Conservation (phyloP, 1,140 invertebrate species). For the Sweltsa coloradensis region DNA sequence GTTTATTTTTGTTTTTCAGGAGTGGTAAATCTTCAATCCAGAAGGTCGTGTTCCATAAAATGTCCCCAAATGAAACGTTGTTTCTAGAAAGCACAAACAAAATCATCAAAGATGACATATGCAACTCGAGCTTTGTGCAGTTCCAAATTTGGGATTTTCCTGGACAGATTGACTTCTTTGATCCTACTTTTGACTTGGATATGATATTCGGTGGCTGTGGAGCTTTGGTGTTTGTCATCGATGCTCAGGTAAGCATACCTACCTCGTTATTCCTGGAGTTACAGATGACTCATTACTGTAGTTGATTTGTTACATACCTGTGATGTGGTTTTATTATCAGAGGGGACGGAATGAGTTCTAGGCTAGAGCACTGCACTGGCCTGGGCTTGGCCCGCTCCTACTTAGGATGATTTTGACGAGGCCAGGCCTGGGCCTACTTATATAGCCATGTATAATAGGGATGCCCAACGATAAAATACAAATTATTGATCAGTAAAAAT, state of each 20-base stretch:
- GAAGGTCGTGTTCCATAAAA: slow-evolving; percentile 99
- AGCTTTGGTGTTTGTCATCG: slow-evolving; percentile 97
- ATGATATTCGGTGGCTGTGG: slow-evolving; percentile 91
- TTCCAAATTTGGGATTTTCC: slow-evolving; percentile 99
- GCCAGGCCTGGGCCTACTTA: no score
- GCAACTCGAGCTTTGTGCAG: slow-evolving; percentile 96
- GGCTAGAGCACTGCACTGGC: no score
- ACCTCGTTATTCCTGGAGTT: background rate
- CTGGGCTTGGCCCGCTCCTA: no score
- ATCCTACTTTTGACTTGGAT: slow-evolving; percentile 90
- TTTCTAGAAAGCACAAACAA: slow-evolving; percentile 98
- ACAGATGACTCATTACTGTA: slow-evolving; percentile 1
- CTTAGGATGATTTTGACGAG: no score
- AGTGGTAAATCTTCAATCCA: slow-evolving; percentile 99
- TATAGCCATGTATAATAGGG: no score
- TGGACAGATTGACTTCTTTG: slow-evolving; percentile 96
- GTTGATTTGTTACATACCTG: background rate
- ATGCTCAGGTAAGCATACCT: slow-evolving; percentile 70
- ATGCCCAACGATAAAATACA: no score
- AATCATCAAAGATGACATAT: slow-evolving; percentile 95
- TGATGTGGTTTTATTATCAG: background rate
- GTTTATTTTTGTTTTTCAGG: slow-evolving; percentile 40
- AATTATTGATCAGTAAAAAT: no score
- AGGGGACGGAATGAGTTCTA: no score
- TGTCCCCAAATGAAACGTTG: slow-evolving; percentile 99